Conservation (phyloP, 2,888 invertebrate species). For the Agriopis marginaria region DNA sequence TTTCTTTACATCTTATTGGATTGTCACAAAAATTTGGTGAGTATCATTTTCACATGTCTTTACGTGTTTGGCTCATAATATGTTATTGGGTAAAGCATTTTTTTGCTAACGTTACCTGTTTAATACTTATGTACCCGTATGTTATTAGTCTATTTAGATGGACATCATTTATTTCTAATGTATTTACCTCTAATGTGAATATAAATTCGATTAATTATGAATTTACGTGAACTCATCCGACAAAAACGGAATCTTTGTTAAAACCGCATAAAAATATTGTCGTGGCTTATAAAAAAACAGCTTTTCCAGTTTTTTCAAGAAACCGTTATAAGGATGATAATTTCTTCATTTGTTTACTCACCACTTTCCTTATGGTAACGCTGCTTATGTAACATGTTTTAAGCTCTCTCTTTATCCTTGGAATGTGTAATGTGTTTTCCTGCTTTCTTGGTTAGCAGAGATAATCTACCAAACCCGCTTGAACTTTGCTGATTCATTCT, state of each 20-base stretch:
- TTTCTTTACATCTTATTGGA: constrained; percentile 75
- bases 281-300: not conserved
- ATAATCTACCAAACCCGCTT: constrained; percentile 13
- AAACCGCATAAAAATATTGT: not conserved
- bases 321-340: not conserved
- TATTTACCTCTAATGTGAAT: not conserved
- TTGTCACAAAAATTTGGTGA: constrained; percentile 77
- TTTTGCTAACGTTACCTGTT: not conserved
- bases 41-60: constrained; percentile 49
- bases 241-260: not conserved
- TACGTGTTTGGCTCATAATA: not conserved
- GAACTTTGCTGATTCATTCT: not conserved
- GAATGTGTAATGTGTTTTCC: constrained; percentile 43
- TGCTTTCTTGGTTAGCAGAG: constrained; percentile 30
- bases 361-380: constrained; percentile 18
- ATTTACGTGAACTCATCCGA: not conserved
- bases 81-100: not conserved
- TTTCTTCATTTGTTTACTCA: constrained; percentile 17
- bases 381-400: constrained; percentile 42
- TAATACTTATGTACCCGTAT: not conserved
- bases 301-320: not conserved
- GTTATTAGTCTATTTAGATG: not conserved
- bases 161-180: constrained; percentile 2
- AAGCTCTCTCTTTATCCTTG: constrained; percentile 35
- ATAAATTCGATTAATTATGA: not conserved